Percentiles rank a stretch among this genome's conserved stretches.
phyloP scores from a whole-genome alignment of 2,113 vertebrate genomes.

The Stegostoma tigrinum region DNA sequence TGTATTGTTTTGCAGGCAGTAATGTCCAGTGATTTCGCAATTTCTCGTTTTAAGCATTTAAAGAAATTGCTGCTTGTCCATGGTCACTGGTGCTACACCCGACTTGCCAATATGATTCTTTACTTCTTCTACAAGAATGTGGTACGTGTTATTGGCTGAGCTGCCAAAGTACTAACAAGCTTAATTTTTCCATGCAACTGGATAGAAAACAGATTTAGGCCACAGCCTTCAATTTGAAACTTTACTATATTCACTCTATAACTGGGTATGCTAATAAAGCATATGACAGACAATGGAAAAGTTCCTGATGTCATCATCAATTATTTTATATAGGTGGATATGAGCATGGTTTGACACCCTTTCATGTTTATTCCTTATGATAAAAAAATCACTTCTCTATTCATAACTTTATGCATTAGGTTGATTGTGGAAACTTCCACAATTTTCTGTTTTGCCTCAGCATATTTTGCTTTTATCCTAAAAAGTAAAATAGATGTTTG shows the following conservation, averaged over 20 bases:
- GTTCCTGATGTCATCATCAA: not conserved
- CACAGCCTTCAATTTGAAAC: not conserved
- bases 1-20: constrained; percentile 54
- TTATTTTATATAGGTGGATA: not conserved
- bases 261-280: not conserved
- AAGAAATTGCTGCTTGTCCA: constrained; percentile 68
- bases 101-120: constrained; percentile 68
- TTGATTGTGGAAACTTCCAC: not conserved
- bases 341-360: not conserved
- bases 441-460: not conserved
- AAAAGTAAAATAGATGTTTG: not conserved
- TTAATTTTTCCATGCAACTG: not conserved
- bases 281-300: not conserved
- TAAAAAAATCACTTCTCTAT: not conserved
- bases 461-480: not conserved
- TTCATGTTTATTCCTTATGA: not conserved
- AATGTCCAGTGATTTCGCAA: constrained; percentile 75
- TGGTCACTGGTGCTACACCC: constrained; percentile 67
- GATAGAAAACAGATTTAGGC: not conserved
- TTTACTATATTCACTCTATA: not conserved
- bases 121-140: constrained; percentile 77
- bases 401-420: not conserved
- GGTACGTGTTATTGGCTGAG: constrained; percentile 54
- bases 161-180: not conserved
- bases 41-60: constrained; percentile 67